Conservation (phyloP, 1,140 invertebrate genomes). For the Notospermus geniculatus region DNA sequence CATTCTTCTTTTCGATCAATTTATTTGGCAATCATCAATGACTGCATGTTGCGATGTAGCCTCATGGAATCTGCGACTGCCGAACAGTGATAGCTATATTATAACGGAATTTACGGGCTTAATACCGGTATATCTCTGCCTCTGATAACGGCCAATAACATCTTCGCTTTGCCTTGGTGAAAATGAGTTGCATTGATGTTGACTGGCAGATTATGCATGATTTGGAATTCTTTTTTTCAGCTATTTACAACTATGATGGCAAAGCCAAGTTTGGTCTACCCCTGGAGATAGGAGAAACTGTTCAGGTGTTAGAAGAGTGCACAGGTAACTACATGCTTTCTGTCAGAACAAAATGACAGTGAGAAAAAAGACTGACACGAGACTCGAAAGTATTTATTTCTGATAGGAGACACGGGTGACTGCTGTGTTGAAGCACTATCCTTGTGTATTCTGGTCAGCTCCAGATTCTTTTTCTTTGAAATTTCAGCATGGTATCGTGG, state of each 20-base stretch:
- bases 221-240: conserved; percentile 61
- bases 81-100: too few relatives aligned
- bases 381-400: neutral
- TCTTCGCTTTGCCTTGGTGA: too few relatives aligned
- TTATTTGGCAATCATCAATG: too few relatives aligned
- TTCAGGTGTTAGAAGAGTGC: conserved; percentile 87
- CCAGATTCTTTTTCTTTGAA: too few relatives aligned
- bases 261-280: conserved; percentile 73
- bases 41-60: too few relatives aligned
- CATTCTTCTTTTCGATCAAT: too few relatives aligned
- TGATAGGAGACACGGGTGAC: neutral
- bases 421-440: conserved; percentile 16
- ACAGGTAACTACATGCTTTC: conserved; percentile 59
- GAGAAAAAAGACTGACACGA: neutral
- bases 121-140: too few relatives aligned
- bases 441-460: conserved; percentile 32
- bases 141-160: too few relatives aligned
- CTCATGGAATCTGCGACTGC: too few relatives aligned
- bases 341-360: neutral
- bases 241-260: conserved; percentile 85
- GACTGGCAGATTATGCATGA: too few relatives aligned
- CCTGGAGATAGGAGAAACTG: conserved; percentile 84
- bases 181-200: too few relatives aligned
- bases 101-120: too few relatives aligned
- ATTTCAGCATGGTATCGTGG: conserved; percentile 81